These are phyloP conservation scores for Helostoma temminkii DNA, from an alignment of 2,797 vertebrate genomes.

Conservation along the genomic window DNA sequence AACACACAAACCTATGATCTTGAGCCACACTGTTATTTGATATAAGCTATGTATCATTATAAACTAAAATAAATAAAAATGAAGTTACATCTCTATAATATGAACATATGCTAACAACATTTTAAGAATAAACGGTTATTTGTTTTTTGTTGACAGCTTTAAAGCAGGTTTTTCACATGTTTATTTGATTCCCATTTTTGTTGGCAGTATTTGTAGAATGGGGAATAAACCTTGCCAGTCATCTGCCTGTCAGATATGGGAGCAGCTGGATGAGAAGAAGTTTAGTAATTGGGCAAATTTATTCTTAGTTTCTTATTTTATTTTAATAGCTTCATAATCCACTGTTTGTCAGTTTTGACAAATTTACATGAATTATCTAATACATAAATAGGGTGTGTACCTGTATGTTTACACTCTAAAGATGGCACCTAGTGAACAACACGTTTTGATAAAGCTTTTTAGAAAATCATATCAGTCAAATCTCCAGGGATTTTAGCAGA, in stretches of 20 bases:
- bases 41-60: no score
- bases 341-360: not conserved
- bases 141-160: conserved; percentile 10
- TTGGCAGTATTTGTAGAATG: conserved; percentile 14
- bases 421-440: not conserved
- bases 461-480: conserved; percentile 5
- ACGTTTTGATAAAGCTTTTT: conserved; percentile 22
- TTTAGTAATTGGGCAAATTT: conserved; percentile 8
- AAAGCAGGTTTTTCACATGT: conserved; percentile 11
- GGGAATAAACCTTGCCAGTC: not conserved
- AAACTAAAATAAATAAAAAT: not conserved
- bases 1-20: not conserved
- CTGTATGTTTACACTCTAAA: not conserved
- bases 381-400: not conserved
- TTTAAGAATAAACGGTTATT: no score
- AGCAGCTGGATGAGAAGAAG: conserved; percentile 9
- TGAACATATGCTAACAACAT: no score
- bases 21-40: not conserved
- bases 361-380: not conserved
- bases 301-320: not conserved
- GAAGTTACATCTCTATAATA: no score
- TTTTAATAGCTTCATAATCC: not conserved
- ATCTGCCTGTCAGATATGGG: conserved; percentile 7
- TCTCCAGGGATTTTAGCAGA: not conserved
- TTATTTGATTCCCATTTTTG: conserved; percentile 4